Evolutionary conservation across 2,113 vertebrate species (phyloP).

Genomic region (Plecturocebus donacophilus): DNA sequence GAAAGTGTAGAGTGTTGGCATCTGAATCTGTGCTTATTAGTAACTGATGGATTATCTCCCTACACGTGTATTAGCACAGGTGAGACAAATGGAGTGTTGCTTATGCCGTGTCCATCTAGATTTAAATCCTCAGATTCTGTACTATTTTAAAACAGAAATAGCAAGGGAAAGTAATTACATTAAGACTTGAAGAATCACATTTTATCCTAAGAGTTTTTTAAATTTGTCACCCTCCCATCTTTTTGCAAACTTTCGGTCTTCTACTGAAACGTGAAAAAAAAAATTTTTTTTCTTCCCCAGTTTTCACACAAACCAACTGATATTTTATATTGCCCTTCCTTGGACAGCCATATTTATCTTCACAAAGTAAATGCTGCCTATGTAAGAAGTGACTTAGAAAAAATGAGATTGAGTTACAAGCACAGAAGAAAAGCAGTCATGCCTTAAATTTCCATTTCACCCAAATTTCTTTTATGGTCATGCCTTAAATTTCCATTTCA

Average conservation of each 20-base stretch:
- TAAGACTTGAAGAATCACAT: neutral
- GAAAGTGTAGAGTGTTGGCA: slow-evolving; percentile 23
- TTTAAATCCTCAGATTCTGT: neutral
- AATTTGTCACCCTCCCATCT: neutral
- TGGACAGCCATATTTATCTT: neutral
- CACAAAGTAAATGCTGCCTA: neutral
- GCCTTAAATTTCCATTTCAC: neutral
- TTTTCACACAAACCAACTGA: neutral
- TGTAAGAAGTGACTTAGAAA: neutral
- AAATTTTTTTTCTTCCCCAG: neutral
- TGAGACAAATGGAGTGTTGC: neutral
- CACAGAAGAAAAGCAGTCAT: neutral
- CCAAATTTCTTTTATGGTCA: neutral
- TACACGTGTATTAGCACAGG: neutral
- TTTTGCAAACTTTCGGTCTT: neutral
- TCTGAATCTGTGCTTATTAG: slow-evolving; percentile 41
- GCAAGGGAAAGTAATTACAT: neutral
- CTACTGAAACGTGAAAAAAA: neutral
- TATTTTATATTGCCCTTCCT: neutral
- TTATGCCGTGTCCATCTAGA: neutral
- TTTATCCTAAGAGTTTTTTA: neutral
- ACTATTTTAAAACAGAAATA: slow-evolving; percentile 34
- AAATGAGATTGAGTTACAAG: neutral
- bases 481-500: neutral
- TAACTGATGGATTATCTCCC: slow-evolving; percentile 28